Conservation (phyloP, 1,140 invertebrate genomes). For the Parapsyche elsis region DNA sequence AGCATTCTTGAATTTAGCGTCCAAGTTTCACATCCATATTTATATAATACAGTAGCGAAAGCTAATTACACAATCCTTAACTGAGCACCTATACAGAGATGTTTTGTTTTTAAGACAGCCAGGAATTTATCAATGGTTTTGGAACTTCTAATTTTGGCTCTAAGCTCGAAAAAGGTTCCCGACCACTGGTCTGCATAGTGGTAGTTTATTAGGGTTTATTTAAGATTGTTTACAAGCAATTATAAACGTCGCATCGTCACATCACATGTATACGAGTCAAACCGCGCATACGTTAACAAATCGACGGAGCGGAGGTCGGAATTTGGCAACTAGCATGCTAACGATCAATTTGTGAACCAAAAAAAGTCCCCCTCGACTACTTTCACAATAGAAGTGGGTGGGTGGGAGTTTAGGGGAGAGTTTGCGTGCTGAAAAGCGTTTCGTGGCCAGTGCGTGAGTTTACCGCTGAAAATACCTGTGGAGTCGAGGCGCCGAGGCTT, state of each 20-base stretch:
- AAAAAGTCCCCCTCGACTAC: not conserved
- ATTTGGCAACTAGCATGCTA: not conserved
- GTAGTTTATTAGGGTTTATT: too few species aligned
- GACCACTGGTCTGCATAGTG: too few species aligned
- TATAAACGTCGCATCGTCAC: not conserved
- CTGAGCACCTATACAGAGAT: too few species aligned
- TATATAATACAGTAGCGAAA: too few species aligned
- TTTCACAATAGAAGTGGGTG: not conserved
- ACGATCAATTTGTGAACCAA: not conserved
- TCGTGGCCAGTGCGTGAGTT: not conserved
- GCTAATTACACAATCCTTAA: too few species aligned
- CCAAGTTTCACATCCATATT: too few species aligned
- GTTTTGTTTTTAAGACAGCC: too few species aligned
- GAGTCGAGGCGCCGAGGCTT: not conserved
- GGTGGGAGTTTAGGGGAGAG: not conserved
- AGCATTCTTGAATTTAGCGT: too few species aligned
- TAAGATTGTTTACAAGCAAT: not conserved
- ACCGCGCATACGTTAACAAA: constrained; percentile 3
- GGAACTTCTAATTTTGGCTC: too few species aligned
- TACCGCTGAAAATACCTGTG: constrained; percentile 29
- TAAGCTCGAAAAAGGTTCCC: too few species aligned
- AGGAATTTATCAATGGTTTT: too few species aligned
- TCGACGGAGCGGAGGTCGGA: not conserved
- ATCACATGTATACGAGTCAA: not conserved
- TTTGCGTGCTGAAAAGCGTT: constrained; percentile 3